These are phyloP conservation scores for Serinus canaria DNA, from an alignment of 2,113 vertebrate species.

Conservation along the genomic window DNA sequence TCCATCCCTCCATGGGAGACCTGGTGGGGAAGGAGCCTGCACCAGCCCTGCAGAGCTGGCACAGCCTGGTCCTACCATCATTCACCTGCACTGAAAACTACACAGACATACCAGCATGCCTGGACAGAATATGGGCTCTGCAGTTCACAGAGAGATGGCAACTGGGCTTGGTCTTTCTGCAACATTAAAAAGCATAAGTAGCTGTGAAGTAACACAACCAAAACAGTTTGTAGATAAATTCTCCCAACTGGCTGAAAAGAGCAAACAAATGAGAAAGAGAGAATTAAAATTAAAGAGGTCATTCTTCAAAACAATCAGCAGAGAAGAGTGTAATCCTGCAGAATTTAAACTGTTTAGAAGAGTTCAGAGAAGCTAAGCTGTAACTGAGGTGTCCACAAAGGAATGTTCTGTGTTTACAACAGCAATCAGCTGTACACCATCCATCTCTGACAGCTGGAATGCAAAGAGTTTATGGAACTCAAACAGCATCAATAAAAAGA, in stretches of 20 bases:
- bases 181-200: neutral
- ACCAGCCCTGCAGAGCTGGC: neutral
- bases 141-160: neutral
- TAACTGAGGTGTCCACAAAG: neutral
- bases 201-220: neutral
- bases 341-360: neutral
- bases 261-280: neutral
- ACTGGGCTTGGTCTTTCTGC: neutral
- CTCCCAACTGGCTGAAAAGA: neutral
- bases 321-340: neutral
- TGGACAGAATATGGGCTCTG: neutral
- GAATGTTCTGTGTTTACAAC: neutral
- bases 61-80: neutral
- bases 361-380: neutral
- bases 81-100: neutral
- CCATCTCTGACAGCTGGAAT: neutral
- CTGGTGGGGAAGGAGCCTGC: neutral
- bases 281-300: neutral
- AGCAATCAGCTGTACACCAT: rapidly evolving
- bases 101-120: rapidly evolving
- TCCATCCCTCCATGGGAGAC: neutral
- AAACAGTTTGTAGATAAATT: neutral
- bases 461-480: neutral
- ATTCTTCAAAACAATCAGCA: neutral
- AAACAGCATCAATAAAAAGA: neutral